Evolutionary conservation across 2,113 vertebrate species (phyloP).

Genomic region (Gymnobelideus leadbeateri): DNA sequence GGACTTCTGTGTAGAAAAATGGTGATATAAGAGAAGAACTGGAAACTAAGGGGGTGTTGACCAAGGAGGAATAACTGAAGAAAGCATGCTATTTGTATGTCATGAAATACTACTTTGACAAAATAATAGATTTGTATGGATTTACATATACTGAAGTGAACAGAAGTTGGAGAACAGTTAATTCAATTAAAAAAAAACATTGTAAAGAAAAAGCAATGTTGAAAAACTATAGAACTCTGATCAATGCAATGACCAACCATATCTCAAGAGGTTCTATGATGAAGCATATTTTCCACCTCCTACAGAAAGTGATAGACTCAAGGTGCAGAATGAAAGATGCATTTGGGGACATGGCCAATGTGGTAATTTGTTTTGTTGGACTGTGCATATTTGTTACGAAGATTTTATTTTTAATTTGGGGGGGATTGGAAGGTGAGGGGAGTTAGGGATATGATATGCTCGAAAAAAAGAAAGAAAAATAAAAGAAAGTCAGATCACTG

Average conservation of each 20-base stretch:
- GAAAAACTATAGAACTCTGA: neutral
- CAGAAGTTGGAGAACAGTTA: neutral
- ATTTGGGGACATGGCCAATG: neutral
- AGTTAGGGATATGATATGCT: neutral
- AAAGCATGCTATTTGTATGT: neutral
- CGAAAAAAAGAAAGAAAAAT: neutral
- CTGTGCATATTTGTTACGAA: neutral
- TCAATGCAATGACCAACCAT: neutral
- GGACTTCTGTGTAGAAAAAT: neutral
- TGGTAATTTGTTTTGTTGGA: neutral
- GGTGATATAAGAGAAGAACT: neutral
- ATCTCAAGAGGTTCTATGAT: neutral
- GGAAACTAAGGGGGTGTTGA: neutral
- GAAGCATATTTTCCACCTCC: neutral
- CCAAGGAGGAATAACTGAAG: neutral
- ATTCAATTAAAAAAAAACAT: neutral
- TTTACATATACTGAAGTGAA: neutral
- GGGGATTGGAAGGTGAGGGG: neutral
- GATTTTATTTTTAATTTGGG: neutral
- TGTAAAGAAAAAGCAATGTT: neutral
- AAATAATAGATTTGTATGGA: neutral
- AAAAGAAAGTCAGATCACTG: neutral
- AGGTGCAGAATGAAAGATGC: neutral
- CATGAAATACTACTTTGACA: neutral
- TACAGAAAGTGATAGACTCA: neutral